Conservation (phyloP, 2,797 vertebrate species). For the Onychomys torridus region DNA sequence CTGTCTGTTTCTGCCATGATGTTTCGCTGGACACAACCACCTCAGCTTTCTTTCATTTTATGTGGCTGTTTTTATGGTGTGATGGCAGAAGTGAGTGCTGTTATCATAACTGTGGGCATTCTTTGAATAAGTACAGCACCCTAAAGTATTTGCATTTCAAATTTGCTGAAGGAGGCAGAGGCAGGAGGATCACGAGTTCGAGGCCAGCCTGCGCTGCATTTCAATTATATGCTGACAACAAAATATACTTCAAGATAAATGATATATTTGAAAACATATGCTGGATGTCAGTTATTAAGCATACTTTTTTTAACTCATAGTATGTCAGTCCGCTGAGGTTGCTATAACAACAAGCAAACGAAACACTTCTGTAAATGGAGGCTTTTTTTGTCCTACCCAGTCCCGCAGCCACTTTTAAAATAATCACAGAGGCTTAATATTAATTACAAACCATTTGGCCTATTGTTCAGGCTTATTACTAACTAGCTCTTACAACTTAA, state of each 20-base stretch:
- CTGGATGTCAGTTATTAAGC: not conserved
- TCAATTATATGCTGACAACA: not conserved
- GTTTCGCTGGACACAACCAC: not conserved
- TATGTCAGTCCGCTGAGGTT: not conserved
- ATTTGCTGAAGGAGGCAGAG: too few relatives aligned
- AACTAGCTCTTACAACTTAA: too few relatives aligned
- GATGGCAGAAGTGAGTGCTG: not conserved
- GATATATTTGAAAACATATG: not conserved
- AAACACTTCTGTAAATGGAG: too few relatives aligned
- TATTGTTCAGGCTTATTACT: too few relatives aligned
- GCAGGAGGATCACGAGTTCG: too few relatives aligned
- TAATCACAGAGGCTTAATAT: too few relatives aligned
- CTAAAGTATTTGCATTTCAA: not conserved
- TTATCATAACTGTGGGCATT: not conserved
- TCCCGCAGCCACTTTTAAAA: too few relatives aligned
- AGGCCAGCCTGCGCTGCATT: too few relatives aligned
- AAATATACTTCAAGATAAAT: not conserved
- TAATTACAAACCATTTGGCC: too few relatives aligned
- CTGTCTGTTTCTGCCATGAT: not conserved
- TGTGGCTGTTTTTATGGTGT: not conserved
- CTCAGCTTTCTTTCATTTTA: not conserved
- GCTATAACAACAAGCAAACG: not conserved
- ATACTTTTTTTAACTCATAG: not conserved
- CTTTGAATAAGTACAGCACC: not conserved
- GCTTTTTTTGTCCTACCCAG: too few relatives aligned